phyloP scores from a whole-genome alignment of 1,140 invertebrate species.

The Cotesia chilonis region DNA sequence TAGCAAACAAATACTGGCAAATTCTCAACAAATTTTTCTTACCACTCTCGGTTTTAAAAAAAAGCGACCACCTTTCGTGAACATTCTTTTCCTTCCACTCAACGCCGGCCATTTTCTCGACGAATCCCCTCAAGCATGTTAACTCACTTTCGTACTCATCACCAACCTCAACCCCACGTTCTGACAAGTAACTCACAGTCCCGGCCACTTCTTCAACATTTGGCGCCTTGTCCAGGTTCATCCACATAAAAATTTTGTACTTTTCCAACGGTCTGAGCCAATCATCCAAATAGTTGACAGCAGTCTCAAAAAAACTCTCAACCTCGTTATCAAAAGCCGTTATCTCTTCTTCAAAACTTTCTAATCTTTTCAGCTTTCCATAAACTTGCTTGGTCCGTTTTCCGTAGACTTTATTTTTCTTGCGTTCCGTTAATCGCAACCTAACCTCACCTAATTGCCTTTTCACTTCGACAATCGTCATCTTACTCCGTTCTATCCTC shows the following conservation, averaged over 20 bases:
- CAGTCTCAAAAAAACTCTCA: slow-evolving; percentile 25
- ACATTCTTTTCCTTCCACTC: slow-evolving; percentile 4
- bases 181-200: no score
- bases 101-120: slow-evolving; percentile 9
- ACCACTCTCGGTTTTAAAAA: slow-evolving; percentile 19
- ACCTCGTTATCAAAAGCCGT: slow-evolving; percentile 18
- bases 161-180: no score
- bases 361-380: no score
- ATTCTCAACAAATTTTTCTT: slow-evolving; percentile 31
- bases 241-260: slow-evolving; percentile 33
- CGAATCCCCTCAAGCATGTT: slow-evolving; percentile 17
- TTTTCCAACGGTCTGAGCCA: slow-evolving; percentile 27
- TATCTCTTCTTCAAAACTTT: background rate
- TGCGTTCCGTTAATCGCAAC: no score
- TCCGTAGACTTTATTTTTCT: no score
- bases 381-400: no score
- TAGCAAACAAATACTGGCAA: slow-evolving; percentile 36
- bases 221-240: slow-evolving; percentile 19
- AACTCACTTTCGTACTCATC: no score
- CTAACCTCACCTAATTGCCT: no score
- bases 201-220: slow-evolving; percentile 10
- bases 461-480: no score
- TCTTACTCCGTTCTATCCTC: background rate
- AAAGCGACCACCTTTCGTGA: slow-evolving; percentile 17
- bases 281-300: slow-evolving; percentile 34